Evolutionary conservation across 2,888 invertebrate species (phyloP).

Genomic region (Chloroclystis v-ata): DNA sequence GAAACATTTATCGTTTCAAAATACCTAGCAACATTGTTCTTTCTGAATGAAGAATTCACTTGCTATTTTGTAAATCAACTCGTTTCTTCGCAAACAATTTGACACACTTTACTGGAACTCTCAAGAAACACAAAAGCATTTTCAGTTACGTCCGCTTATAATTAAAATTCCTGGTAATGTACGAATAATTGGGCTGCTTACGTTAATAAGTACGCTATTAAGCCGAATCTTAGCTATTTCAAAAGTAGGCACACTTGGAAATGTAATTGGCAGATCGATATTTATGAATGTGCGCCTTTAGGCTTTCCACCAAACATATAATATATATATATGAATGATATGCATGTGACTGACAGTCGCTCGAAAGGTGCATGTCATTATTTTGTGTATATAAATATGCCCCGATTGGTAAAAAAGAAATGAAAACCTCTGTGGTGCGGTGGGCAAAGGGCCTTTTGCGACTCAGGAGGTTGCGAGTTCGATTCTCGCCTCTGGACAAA

Average conservation of each 20-base stretch:
- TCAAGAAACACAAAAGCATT: constrained; percentile 9
- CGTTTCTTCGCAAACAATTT: constrained; percentile 10
- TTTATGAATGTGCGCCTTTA: too few relatives aligned
- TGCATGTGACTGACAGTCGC: too few relatives aligned
- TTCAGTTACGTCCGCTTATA: constrained; percentile 10
- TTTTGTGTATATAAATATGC: too few relatives aligned
- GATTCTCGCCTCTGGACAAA: too few relatives aligned
- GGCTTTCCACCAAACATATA: too few relatives aligned
- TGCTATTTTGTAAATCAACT: constrained; percentile 14
- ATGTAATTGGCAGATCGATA: too few relatives aligned
- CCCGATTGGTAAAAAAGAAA: too few relatives aligned
- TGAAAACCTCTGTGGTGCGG: too few relatives aligned
- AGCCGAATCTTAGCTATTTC: neutral
- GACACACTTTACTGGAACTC: constrained; percentile 7
- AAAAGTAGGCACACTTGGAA: neutral
- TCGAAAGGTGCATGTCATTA: too few relatives aligned
- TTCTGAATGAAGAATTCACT: constrained; percentile 8
- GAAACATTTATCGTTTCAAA: constrained; percentile 5
- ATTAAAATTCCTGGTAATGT: constrained; percentile 10
- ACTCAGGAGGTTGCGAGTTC: too few relatives aligned
- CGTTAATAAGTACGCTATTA: constrained; percentile 1
- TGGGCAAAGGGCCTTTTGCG: too few relatives aligned
- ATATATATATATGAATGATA: too few relatives aligned
- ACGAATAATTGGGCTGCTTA: constrained; percentile 30
- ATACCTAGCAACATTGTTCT: constrained; percentile 11